These are phyloP conservation scores for Porites australiensis DNA, from an alignment of 64 coral and sea anemone species.

Conservation along the genomic window DNA sequence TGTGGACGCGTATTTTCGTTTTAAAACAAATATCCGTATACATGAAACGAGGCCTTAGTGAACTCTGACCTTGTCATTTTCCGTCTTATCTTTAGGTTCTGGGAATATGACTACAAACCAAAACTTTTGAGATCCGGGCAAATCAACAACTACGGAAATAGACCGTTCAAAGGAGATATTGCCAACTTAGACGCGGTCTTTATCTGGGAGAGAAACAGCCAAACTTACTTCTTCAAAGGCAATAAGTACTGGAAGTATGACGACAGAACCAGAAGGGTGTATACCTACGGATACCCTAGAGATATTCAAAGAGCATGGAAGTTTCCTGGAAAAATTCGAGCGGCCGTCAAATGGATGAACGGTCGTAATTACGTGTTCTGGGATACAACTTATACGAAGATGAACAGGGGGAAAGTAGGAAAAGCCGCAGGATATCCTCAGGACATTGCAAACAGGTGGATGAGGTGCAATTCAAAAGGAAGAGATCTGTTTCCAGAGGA, in stretches of 20 bases:
- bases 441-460: conserved; percentile 38
- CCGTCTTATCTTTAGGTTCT: not conserved
- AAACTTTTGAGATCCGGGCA: not conserved
- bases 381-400: conserved; percentile 47
- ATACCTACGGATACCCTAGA: conserved; percentile 52
- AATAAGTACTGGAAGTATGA: conserved; percentile 50
- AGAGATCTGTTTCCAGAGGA: not conserved
- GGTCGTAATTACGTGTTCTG: conserved; percentile 82
- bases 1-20: no score
- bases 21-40: no score
- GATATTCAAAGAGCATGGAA: conserved; percentile 54
- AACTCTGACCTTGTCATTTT: no score
- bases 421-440: conserved; percentile 25
- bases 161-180: conserved; percentile 14
- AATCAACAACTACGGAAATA: not conserved
- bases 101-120: conserved; percentile 26
- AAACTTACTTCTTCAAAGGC: conserved; percentile 79
- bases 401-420: conserved; percentile 37
- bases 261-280: not conserved
- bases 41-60: no score
- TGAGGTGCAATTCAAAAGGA: conserved; percentile 41
- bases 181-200: conserved; percentile 80
- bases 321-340: conserved; percentile 55
- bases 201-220: conserved; percentile 65
- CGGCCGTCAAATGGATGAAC: conserved; percentile 76